phyloP scores from a whole-genome alignment of 2,888 invertebrate genomes.

The Hecatera dysodea region DNA sequence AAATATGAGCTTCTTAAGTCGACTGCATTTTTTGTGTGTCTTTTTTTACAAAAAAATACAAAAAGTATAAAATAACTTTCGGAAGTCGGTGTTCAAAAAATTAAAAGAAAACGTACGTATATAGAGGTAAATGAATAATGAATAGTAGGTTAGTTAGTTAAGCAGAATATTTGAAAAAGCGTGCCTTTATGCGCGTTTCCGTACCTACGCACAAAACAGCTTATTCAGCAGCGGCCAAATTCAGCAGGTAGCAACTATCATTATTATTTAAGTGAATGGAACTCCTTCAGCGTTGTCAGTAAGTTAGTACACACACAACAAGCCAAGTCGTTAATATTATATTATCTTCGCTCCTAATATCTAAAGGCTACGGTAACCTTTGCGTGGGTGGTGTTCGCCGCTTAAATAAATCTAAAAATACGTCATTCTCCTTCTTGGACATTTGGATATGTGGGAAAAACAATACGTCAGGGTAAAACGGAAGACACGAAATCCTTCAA shows the following conservation, averaged over 20 bases:
- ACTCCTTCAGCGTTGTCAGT: conserved; percentile 13
- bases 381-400: background rate
- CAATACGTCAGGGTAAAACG: no score
- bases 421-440: background rate
- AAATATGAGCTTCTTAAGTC: no score
- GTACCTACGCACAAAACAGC: background rate
- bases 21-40: no score
- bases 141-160: no score
- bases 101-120: no score
- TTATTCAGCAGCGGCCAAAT: background rate
- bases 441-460: no score
- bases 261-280: conserved; percentile 10
- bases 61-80: no score
- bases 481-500: no score
- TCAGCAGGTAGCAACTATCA: background rate
- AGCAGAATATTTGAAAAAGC: background rate
- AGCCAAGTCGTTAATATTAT: conserved; percentile 34
- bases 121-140: no score
- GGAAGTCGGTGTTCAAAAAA: no score
- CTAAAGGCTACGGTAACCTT: conserved; percentile 5
- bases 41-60: no score
- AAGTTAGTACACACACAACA: conserved; percentile 9
- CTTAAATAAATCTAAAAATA: conserved; percentile 13
- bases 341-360: conserved; percentile 10
- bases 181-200: no score